phyloP scores from a whole-genome alignment of 2,113 vertebrate species.

The Cynopterus brachyotis region DNA sequence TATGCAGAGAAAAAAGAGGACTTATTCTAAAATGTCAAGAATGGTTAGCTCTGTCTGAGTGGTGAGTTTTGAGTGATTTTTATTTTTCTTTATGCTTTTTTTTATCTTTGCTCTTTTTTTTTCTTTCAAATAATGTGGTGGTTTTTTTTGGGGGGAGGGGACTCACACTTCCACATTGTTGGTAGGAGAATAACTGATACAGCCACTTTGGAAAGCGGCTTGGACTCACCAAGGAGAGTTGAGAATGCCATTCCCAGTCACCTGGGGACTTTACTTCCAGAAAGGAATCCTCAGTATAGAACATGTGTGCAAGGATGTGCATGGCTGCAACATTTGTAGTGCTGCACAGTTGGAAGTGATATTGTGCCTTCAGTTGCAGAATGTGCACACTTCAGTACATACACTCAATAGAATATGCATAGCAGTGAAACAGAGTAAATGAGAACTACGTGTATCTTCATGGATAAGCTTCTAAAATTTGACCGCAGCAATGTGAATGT shows the following conservation, averaged over 20 bases:
- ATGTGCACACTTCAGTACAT: background rate
- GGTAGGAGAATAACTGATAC: background rate
- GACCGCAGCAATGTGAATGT: background rate
- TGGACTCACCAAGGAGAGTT: background rate
- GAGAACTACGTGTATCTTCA: rapidly evolving
- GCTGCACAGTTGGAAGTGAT: background rate
- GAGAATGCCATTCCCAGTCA: background rate
- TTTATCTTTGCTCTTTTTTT: background rate
- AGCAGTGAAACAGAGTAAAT: background rate
- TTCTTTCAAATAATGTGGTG: background rate
- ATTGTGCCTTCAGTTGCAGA: background rate
- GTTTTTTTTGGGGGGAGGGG: background rate
- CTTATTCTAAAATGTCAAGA: slow-evolving; percentile 48
- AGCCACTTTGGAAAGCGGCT: background rate
- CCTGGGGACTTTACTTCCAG: background rate
- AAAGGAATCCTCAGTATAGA: background rate
- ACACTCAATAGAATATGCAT: background rate
- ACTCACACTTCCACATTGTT: background rate
- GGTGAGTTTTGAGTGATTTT: slow-evolving; percentile 17
- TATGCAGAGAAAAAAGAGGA: slow-evolving; percentile 1
- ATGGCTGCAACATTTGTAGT: background rate
- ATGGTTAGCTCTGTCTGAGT: slow-evolving; percentile 4
- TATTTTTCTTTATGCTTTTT: slow-evolving; percentile 7
- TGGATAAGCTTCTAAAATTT: background rate
- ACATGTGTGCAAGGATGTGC: background rate